Conservation (phyloP, 2,888 invertebrate genomes). For the Steinernema hermaphroditum region DNA sequence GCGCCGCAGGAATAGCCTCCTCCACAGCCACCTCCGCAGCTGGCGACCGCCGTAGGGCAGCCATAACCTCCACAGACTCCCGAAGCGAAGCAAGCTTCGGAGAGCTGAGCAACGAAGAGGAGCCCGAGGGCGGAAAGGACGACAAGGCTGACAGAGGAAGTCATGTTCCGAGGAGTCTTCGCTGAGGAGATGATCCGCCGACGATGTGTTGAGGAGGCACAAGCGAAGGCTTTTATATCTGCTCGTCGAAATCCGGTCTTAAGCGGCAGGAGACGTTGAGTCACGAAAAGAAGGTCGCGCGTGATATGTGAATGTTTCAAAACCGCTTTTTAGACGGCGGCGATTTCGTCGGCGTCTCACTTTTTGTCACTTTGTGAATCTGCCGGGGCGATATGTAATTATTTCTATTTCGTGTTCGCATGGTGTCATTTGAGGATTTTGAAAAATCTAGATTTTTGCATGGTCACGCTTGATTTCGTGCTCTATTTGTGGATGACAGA, state of each 20-base stretch:
- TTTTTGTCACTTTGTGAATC: too few relatives aligned
- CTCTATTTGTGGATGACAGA: too few relatives aligned
- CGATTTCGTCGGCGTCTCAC: too few relatives aligned
- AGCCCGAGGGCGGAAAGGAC: not conserved
- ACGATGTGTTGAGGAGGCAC: not conserved
- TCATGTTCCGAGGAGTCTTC: not conserved
- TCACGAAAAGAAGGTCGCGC: not conserved
- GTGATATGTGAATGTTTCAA: constrained; percentile 12
- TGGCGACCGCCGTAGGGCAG: constrained; percentile 56
- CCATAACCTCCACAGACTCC: constrained; percentile 61
- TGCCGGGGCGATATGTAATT: constrained; percentile 17
- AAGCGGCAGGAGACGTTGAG: not conserved
- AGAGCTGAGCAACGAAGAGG: constrained; percentile 2
- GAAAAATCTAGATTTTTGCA: not conserved
- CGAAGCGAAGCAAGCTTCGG: constrained; percentile 61
- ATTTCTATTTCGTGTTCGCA: not conserved
- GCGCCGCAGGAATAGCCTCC: not conserved
- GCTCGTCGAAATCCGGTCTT: not conserved
- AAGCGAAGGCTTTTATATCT: not conserved
- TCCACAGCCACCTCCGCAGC: constrained; percentile 35
- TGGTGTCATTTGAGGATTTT: not conserved
- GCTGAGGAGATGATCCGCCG: not conserved
- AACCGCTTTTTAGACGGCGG: not conserved
- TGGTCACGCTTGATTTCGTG: too few relatives aligned
- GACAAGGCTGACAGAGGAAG: not conserved